phyloP scores from a whole-genome alignment of 2,888 invertebrate genomes.

The Hermaeophaga mercurialis region DNA sequence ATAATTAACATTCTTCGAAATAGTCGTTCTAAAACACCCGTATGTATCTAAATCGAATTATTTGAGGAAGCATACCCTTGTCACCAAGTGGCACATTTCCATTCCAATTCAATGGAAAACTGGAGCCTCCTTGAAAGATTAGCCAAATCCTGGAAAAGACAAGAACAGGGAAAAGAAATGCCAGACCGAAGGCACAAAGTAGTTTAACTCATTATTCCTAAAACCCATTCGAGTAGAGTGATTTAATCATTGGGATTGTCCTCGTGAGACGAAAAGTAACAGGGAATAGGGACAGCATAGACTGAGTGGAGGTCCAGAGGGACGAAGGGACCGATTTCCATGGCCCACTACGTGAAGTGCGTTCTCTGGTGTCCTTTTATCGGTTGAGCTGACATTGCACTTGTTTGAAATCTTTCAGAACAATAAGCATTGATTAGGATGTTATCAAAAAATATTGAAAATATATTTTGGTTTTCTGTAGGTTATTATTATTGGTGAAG shows the following conservation, averaged over 20 bases:
- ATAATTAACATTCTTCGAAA: too few relatives aligned
- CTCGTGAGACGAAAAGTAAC: constrained; percentile 36
- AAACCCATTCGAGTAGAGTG: constrained; percentile 35
- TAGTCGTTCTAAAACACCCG: too few relatives aligned
- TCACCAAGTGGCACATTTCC: background rate
- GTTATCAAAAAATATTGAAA: too few relatives aligned
- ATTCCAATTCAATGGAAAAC: background rate
- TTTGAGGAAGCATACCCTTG: background rate
- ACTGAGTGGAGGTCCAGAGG: constrained; percentile 25
- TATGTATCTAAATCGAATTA: too few relatives aligned
- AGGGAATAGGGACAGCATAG: constrained; percentile 20
- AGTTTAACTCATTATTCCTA: constrained; percentile 39
- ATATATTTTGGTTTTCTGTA: too few relatives aligned
- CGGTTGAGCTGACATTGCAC: constrained; percentile 9
- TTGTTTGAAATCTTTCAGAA: too few relatives aligned
- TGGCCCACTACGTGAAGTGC: constrained; percentile 2
- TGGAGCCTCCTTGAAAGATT: background rate
- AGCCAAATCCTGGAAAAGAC: background rate
- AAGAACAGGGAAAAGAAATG: background rate
- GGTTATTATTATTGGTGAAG: too few relatives aligned
- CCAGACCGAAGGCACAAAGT: constrained; percentile 13
- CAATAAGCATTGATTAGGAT: too few relatives aligned
- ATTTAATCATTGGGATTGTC: constrained; percentile 43
- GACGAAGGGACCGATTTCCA: constrained; percentile 16
- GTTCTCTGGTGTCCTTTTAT: background rate